phyloP scores from a whole-genome alignment of 2,888 invertebrate genomes.

The Caenorhabditis doughertyi region DNA sequence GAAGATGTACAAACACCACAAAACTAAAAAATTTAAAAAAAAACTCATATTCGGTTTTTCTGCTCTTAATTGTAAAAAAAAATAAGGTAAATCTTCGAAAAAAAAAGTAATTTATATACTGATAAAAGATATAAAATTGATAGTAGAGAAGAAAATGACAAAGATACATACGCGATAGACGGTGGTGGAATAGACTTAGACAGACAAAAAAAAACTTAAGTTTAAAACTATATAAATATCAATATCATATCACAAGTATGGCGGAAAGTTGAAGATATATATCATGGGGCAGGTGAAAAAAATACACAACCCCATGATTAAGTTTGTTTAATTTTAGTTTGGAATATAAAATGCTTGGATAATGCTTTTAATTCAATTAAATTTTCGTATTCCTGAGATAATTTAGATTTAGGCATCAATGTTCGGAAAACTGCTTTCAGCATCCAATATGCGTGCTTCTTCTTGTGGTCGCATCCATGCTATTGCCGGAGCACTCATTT shows the following conservation, averaged over 20 bases:
- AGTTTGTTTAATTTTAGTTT: not conserved
- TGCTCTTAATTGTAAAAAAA: too few species aligned
- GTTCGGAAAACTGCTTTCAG: conserved; percentile 46
- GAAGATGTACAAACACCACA: too few species aligned
- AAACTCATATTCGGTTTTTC: too few species aligned
- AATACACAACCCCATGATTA: not conserved
- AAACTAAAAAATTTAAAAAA: too few species aligned
- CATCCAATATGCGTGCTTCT: conserved; percentile 59
- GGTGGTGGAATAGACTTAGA: too few species aligned
- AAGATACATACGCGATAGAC: too few species aligned
- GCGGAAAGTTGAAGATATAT: not conserved
- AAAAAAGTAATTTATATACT: not conserved
- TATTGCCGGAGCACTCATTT: conserved; percentile 71
- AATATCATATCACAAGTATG: conserved; percentile 35
- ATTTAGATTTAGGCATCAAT: conserved; percentile 35
- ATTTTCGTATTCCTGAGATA: not conserved
- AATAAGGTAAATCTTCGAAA: too few species aligned
- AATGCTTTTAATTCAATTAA: not conserved
- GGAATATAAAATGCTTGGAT: too few species aligned
- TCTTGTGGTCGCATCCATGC: conserved; percentile 67
- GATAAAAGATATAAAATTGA: too few species aligned
- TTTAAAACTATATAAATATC: too few species aligned
- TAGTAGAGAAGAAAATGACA: too few species aligned
- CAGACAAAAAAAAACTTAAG: not conserved
- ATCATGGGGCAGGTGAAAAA: not conserved